Percentiles rank a stretch among this genome's conserved stretches.
phyloP scores from a whole-genome alignment of 23 tunicate genomes.

The Corella eumyota region DNA sequence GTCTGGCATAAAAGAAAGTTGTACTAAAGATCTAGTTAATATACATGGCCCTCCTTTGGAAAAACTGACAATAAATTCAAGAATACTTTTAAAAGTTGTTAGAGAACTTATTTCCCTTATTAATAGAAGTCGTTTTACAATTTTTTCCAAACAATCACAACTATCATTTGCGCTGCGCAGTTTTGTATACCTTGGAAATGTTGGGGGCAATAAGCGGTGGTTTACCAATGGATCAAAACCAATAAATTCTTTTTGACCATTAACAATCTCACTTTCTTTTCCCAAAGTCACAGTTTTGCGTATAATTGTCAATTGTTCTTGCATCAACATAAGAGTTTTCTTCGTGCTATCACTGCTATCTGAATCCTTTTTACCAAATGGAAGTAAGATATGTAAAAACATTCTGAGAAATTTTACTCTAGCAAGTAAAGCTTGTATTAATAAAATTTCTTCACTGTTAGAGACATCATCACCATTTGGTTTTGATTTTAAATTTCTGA shows the following conservation, averaged over 20 bases:
- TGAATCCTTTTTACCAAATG: conserved; percentile 48
- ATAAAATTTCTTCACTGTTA: conserved; percentile 1
- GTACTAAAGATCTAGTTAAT: conserved; percentile 63
- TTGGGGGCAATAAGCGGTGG: conserved; percentile 78
- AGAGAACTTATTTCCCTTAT: conserved; percentile 47
- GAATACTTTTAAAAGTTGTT: conserved; percentile 24
- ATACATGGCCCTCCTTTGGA: conserved; percentile 54
- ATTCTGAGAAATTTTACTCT: conserved; percentile 54
- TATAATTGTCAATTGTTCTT: neutral
- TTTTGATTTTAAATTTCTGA: no score
- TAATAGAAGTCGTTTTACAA: conserved; percentile 29
- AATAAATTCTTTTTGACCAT: conserved; percentile 41
- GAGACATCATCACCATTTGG: no score
- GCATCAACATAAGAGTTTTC: neutral
- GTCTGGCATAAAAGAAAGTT: conserved; percentile 59
- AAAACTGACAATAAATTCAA: conserved; percentile 62
- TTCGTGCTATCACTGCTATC: no score
- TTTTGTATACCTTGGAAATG: conserved; percentile 87
- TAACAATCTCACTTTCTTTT: conserved; percentile 3
- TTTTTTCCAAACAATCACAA: conserved; percentile 8
- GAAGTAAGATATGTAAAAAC: conserved; percentile 38
- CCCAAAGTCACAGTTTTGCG: neutral
- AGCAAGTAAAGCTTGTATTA: conserved; percentile 45
- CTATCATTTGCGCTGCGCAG: conserved; percentile 25
- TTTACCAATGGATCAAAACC: conserved; percentile 88